Base-by-base conservation (phyloP, 2,113 vertebrate genomes). In the Heterochromis multidens region DNA sequence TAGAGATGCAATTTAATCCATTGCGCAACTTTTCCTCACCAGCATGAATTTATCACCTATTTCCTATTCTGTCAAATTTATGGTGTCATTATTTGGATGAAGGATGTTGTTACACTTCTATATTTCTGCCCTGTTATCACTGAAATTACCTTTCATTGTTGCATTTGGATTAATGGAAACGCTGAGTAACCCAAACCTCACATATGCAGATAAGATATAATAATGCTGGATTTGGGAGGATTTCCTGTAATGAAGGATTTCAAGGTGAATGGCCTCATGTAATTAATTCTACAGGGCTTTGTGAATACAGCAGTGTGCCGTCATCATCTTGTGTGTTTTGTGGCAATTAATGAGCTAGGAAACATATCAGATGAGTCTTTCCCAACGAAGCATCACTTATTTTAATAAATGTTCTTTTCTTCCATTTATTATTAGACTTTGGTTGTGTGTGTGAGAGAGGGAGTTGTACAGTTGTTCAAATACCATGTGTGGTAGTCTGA, bases 201-300 rank as follows among this genome's bases (percentile, higher is more conserved):
- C 25, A 49, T 65, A 79, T 79, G 57, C 79, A 67, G 90, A 88
- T 87, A 27, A 86, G 77, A 67, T 79, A 77, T 79, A 62, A 84
- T 9, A n/a, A 27, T 14, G 1, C 23, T 49, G 60, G 79, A 87
- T 91, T 92, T 82, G 40, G 40, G 46, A 70, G 70, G 85, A 85
- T 80, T 90, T 87, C 17, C 56, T 81, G 79, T 87, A 35, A 65
- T 80, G 83, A 77, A 67, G 37, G 59, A 84, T 85, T 90, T 85
- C 61, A 84, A 92, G 88, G 79, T 85, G 85, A 92, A 85, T 61
- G 61, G 57, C 72, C 81, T 52, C 27, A 52, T 83, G 62, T 87
- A 86, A 87, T 89, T 77, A 82, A 84, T 85, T 85, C 35, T 35
- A 23, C 49, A 43, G 46, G 49, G 83, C 57, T 27, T 74, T 87